Evolutionary conservation across 2,888 invertebrate species (phyloP).

Genomic region (Girardia tigrina): DNA sequence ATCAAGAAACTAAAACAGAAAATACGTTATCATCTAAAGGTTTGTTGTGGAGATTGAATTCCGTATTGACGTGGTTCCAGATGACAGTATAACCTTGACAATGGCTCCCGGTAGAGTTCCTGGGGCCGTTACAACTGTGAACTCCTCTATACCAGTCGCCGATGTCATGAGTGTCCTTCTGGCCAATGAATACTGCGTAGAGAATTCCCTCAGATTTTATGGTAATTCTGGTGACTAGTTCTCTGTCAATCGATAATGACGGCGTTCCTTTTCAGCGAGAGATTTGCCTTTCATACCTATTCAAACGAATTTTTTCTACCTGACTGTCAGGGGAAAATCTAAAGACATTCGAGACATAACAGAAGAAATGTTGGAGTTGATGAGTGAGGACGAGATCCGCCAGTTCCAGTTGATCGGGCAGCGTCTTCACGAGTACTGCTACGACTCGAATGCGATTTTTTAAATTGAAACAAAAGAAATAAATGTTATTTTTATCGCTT

Average conservation of each 20-base stretch:
- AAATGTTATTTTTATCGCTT: too few species aligned
- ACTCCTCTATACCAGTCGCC: neutral
- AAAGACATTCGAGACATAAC: neutral
- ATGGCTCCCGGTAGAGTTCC: neutral
- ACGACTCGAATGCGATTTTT: neutral
- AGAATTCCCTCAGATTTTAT: neutral
- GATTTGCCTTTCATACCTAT: neutral
- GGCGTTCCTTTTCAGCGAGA: neutral
- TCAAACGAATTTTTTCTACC: neutral
- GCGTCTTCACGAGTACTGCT: slow-evolving; percentile 4
- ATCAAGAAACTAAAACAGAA: neutral
- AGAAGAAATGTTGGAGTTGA: neutral
- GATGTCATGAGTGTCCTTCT: slow-evolving; percentile 8
- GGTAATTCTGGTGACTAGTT: neutral
- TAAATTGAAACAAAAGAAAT: too few species aligned
- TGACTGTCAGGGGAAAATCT: neutral
- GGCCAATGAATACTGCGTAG: neutral
- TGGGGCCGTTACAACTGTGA: neutral
- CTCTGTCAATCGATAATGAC: neutral
- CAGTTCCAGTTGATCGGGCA: neutral
- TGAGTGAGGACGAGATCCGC: neutral
- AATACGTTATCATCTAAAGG: neutral
- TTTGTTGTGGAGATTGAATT: too few species aligned
- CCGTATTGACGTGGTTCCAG: too few species aligned
- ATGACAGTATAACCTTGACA: neutral